Evolutionary conservation across 2,797 vertebrate genomes (phyloP).

Genomic region (Thamnophis elegans): DNA sequence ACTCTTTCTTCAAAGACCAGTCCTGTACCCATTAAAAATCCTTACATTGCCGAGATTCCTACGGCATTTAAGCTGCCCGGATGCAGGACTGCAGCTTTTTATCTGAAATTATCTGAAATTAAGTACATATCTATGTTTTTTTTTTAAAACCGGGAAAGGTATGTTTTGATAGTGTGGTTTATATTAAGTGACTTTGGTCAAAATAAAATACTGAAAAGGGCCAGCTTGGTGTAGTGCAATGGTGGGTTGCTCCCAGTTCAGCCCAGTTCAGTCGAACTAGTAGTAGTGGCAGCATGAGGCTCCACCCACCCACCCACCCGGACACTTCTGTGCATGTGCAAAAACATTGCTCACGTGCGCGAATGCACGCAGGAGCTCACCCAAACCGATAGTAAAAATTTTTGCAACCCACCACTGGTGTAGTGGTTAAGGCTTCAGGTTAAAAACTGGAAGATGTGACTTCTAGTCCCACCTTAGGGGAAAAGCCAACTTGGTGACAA

Average conservation of each 20-base stretch:
- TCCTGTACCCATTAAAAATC: neutral
- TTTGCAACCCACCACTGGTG: neutral
- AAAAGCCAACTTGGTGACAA: neutral
- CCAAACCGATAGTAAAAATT: no score
- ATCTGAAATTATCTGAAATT: neutral
- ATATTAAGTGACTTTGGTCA: constrained; percentile 71
- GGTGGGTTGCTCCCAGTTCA: no score
- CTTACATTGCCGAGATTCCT: neutral
- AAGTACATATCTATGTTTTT: neutral
- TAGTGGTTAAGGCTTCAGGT: neutral
- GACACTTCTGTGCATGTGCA: no score
- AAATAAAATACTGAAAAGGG: constrained; percentile 47
- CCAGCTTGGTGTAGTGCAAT: neutral
- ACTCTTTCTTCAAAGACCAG: neutral
- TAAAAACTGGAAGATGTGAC: neutral
- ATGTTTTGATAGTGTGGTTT: constrained; percentile 53
- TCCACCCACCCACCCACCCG: no score
- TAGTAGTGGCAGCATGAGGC: no score
- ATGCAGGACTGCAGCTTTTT: neutral
- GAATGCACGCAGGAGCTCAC: no score
- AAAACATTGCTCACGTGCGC: no score
- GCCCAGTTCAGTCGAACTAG: no score
- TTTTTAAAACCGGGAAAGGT: neutral
- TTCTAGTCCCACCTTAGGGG: neutral
- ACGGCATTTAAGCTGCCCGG: neutral